phyloP scores from a whole-genome alignment of 2,888 invertebrate species.

The Tipula vernalis region DNA sequence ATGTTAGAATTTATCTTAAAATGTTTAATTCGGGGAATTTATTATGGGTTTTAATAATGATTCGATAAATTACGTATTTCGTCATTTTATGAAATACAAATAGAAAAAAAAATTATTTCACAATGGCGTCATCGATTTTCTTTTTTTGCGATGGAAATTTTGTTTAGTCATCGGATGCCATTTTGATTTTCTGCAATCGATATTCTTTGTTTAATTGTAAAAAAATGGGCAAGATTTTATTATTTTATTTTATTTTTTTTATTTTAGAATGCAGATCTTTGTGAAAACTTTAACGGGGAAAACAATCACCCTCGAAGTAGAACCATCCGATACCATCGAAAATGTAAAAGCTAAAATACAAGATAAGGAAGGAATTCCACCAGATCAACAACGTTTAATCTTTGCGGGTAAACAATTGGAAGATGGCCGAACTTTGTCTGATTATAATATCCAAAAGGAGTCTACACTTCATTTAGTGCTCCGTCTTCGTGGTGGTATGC shows the following conservation, averaged over 20 bases:
- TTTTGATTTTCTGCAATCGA: neutral
- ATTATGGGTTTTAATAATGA: neutral
- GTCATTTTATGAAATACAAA: neutral
- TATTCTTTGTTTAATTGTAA: neutral
- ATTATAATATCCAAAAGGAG: conserved; percentile 93
- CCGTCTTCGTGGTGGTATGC: conserved; percentile 91
- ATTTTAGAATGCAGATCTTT: conserved; percentile 81
- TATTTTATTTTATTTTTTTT: neutral
- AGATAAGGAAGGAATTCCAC: conserved; percentile 79
- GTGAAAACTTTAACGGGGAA: conserved; percentile 91
- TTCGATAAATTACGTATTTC: neutral
- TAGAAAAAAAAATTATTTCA: neutral
- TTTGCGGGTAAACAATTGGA: conserved; percentile 93
- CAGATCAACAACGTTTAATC: conserved; percentile 79
- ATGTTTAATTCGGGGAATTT: neutral
- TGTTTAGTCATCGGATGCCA: neutral
- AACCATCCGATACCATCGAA: conserved; percentile 86
- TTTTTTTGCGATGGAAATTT: neutral
- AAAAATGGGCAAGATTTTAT: neutral
- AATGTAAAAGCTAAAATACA: conserved; percentile 92
- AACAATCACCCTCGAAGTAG: conserved; percentile 89
- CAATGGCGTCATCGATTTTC: neutral
- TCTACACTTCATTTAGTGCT: conserved; percentile 81
- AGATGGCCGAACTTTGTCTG: conserved; percentile 85
- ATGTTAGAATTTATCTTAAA: too few relatives aligned